These are phyloP conservation scores for Podargus strigoides DNA, from an alignment of 2,797 vertebrate genomes.

Conservation along the genomic window DNA sequence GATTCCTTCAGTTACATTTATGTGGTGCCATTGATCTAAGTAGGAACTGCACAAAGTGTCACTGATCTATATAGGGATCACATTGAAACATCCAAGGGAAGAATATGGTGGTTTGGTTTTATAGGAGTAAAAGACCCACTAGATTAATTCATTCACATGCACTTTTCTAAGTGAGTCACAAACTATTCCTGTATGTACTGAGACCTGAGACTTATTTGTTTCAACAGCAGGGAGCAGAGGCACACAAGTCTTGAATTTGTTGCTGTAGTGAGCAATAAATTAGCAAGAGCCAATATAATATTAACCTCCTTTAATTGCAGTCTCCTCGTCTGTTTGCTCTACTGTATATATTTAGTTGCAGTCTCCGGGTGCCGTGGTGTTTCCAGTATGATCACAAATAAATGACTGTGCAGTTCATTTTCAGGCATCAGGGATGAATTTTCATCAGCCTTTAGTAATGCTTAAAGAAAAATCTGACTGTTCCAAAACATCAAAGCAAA, in stretches of 20 bases:
- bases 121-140: background rate
- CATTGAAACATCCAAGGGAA: background rate
- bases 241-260: background rate
- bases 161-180: background rate
- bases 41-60: background rate
- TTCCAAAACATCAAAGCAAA: background rate
- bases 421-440: background rate
- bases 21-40: background rate
- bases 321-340: background rate
- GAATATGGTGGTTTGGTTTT: background rate
- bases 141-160: background rate
- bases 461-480: background rate
- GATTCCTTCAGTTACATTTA: background rate
- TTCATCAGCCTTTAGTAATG: background rate
- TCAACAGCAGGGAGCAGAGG: background rate
- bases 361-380: background rate
- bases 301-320: slow-evolving; percentile 65
- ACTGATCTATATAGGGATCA: background rate
- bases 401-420: background rate
- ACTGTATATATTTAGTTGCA: slow-evolving; percentile 27
- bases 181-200: background rate
- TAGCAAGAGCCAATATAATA: slow-evolving; percentile 20
- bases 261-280: slow-evolving; percentile 40
- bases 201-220: background rate
- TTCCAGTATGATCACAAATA: background rate